Evolutionary conservation across 2,888 invertebrate genomes (phyloP).

Genomic region (Chrysolina haemoptera): DNA sequence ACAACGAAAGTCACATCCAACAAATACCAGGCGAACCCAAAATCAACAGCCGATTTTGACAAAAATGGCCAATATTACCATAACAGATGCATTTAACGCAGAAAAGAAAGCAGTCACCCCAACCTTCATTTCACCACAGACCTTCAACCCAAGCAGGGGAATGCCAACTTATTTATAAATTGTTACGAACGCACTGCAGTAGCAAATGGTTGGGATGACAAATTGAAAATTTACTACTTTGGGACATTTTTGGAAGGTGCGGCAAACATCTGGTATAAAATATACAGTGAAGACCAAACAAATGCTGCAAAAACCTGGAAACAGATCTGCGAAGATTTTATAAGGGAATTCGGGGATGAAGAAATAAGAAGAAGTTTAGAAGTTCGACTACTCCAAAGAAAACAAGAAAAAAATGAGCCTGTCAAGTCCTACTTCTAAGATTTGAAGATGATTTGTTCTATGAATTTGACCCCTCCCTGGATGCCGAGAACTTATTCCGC

Average conservation of each 20-base stretch:
- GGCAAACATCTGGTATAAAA: conserved; percentile 25
- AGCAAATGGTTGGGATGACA: conserved; percentile 28
- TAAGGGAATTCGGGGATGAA: conserved; percentile 10
- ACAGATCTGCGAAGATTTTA: background rate
- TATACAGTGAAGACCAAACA: conserved; percentile 8
- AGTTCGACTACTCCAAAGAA: conserved; percentile 5
- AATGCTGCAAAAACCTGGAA: conserved; percentile 13
- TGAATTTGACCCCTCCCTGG: conserved; percentile 27
- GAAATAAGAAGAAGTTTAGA: conserved; percentile 13
- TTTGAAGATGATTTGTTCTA: conserved; percentile 17
- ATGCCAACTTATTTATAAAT: background rate
- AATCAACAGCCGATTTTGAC: background rate
- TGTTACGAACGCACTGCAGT: conserved; percentile 7
- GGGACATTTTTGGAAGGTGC: conserved; percentile 32
- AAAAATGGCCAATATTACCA: too few relatives aligned
- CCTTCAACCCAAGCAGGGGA: conserved; percentile 27
- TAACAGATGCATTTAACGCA: background rate
- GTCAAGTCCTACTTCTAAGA: conserved; percentile 26
- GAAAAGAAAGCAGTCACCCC: conserved; percentile 15
- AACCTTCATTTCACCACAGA: conserved; percentile 33
- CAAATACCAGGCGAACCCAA: conserved; percentile 23
- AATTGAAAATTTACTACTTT: conserved; percentile 25
- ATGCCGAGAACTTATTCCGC: conserved; percentile 13
- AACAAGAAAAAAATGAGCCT: conserved; percentile 16
- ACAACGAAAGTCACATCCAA: background rate